phyloP scores from a whole-genome alignment of 2,888 invertebrate species.

The Drosophila dives region DNA sequence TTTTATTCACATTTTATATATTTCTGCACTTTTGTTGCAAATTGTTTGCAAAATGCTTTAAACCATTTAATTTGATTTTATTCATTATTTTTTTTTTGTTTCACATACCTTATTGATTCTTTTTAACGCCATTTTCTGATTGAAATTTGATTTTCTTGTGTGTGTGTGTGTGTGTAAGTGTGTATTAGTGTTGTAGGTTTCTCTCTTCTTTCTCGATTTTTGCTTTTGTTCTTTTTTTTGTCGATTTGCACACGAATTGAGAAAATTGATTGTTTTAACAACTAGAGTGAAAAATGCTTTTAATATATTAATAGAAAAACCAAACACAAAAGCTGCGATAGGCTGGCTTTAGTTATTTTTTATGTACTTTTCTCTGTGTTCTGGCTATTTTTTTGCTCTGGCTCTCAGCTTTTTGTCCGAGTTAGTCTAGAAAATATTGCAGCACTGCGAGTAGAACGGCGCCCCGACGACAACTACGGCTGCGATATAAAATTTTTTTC shows the following conservation, averaged over 20 bases:
- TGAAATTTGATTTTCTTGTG: slow-evolving; percentile 83
- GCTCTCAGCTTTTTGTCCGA: slow-evolving; percentile 57
- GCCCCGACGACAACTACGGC: slow-evolving; percentile 77
- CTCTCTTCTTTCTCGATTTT: slow-evolving; percentile 64
- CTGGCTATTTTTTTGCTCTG: slow-evolving; percentile 66
- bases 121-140: slow-evolving; percentile 95
- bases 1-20: slow-evolving; percentile 53
- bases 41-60: slow-evolving; percentile 48
- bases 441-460: slow-evolving; percentile 77
- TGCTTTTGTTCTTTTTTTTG: slow-evolving; percentile 58
- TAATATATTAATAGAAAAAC: slow-evolving; percentile 54
- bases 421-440: slow-evolving; percentile 73
- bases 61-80: slow-evolving; percentile 56
- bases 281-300: slow-evolving; percentile 59
- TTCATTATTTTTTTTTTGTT: slow-evolving; percentile 43
- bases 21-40: slow-evolving; percentile 42
- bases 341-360: slow-evolving; percentile 23
- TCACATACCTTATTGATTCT: slow-evolving; percentile 94
- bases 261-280: slow-evolving; percentile 43
- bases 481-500: slow-evolving; percentile 48
- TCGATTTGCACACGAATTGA: slow-evolving; percentile 58
- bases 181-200: slow-evolving; percentile 66
- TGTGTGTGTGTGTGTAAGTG: slow-evolving; percentile 64
- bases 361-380: slow-evolving; percentile 40
- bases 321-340: slow-evolving; percentile 71